Evolutionary conservation across 1,140 invertebrate species (phyloP), one percentile per base, ranked within the genome.

Genomic region (Sinella curviseta): DNA sequence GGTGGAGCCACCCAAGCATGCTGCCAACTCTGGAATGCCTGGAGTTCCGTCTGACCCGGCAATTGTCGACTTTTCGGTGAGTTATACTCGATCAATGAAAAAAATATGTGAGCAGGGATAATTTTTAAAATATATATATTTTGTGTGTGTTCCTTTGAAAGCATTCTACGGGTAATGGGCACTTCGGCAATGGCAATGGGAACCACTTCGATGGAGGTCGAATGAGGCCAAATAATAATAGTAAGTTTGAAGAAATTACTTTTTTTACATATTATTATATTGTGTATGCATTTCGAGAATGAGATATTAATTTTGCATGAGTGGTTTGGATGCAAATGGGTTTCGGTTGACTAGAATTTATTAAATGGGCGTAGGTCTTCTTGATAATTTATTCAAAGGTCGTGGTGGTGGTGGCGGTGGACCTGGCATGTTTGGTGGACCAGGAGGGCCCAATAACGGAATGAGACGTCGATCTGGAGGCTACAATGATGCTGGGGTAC

Each of bases 31-130:
- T 24, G 39, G 35, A 30, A 75, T 36, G 33, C 28, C 35, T 39
- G 74, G 74, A 2, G n/a, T 48, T 20, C 94, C 86, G 92, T 87
- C 96, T 90, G 96, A 98, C 90, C 97, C 97, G 76, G 97, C 97
- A 65, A 98, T 98, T 87, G 94, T 98, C 87, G 94, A 96, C 87
- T 90, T 90, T 76, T 83, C 74, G 24, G 30, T 60, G 24, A 60
- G 57, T 12, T 48, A 12, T 48, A 12, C 8, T 48, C 8, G 39
- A 48, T 12, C 8, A 48, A 48, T 8, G 39, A 48, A 20, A 48
- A 12, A 48, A 48, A 48, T 48, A n/a, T 48, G 20, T 48, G 39
- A 48, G 8, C 8, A 12, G 39, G 20, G 8, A 48, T 48, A 20
- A 12, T 20, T 12, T 8, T 48, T 12, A 48, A 48, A 8, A 12